These are phyloP conservation scores for Stenopsyche tienmushanensis DNA, from an alignment of 1,140 invertebrate genomes.

Conservation along the genomic window DNA sequence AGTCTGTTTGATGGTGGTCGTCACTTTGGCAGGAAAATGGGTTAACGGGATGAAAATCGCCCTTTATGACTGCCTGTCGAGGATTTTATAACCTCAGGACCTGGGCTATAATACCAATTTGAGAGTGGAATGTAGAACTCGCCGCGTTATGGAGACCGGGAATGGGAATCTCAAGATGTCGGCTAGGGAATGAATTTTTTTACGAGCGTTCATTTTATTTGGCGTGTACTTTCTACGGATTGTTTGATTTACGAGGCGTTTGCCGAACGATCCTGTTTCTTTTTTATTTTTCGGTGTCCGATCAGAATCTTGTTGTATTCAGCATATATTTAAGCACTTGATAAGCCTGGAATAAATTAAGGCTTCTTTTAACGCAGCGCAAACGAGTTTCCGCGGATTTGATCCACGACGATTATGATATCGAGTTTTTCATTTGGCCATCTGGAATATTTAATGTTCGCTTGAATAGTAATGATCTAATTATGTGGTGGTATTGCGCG, in stretches of 20 bases:
- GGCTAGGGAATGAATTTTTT: background rate
- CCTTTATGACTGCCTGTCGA: background rate
- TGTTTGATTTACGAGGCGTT: no score
- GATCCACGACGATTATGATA: background rate
- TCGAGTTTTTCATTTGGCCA: background rate
- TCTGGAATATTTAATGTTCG: background rate
- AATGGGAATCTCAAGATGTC: no score
- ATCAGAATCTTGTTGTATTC: background rate
- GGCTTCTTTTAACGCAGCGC: background rate
- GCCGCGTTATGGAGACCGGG: background rate
- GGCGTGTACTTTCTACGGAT: background rate
- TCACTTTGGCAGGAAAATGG: background rate
- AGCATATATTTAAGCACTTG: background rate
- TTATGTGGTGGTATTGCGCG: background rate
- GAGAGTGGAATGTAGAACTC: background rate
- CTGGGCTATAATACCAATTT: background rate
- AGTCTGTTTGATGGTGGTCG: background rate
- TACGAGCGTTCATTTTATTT: background rate
- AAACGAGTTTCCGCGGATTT: background rate
- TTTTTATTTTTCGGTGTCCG: no score
- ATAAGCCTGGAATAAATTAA: background rate
- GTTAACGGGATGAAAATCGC: constrained; percentile 5
- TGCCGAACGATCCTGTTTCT: no score
- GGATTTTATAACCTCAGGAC: background rate
- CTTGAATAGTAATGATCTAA: constrained; percentile 3